A percentile compares a stretch with the other conserved stretches of the same genome.
phyloP scores from a whole-genome alignment of 2,888 invertebrate species.

The Copidosoma aretas region DNA sequence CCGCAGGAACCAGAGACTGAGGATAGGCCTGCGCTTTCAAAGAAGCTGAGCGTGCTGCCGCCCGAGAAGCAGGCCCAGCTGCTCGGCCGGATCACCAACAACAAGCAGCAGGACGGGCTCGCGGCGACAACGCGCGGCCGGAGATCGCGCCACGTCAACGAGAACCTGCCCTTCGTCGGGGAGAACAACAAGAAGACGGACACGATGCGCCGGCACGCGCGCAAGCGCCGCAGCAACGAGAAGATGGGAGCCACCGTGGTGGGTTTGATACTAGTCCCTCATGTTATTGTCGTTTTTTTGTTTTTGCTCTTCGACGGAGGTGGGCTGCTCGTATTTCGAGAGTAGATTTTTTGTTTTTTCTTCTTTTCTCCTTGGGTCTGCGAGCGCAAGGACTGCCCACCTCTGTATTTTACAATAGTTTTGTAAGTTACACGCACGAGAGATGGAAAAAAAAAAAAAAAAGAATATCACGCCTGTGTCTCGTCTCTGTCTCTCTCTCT shows the following conservation, averaged over 20 bases:
- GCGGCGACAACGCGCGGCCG: conserved; percentile 47
- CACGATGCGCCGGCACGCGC: conserved; percentile 62
- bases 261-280: conserved; percentile 57
- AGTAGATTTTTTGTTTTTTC: not conserved
- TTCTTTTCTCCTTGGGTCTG: not conserved
- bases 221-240: conserved; percentile 71
- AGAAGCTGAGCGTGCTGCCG: conserved; percentile 55
- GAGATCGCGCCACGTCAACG: conserved; percentile 55
- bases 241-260: conserved; percentile 70
- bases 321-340: not conserved
- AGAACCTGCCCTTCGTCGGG: conserved; percentile 51
- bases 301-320: conserved; percentile 13
- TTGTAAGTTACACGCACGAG: conserved; percentile 7
- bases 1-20: conserved; percentile 57
- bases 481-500: conserved; percentile 44
- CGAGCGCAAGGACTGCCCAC: conserved; percentile 10
- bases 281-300: not conserved
- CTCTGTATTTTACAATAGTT: conserved; percentile 17
- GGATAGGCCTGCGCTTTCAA: conserved; percentile 53
- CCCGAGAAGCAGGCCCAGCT: conserved; percentile 56
- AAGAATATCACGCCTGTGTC: conserved; percentile 24
- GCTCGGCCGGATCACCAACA: conserved; percentile 51
- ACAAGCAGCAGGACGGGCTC: not conserved
- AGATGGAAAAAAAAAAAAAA: conserved; percentile 23
- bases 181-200: conserved; percentile 58